Evolutionary conservation across 2,113 vertebrate species (phyloP).

Genomic region (Pedionomus torquatus): DNA sequence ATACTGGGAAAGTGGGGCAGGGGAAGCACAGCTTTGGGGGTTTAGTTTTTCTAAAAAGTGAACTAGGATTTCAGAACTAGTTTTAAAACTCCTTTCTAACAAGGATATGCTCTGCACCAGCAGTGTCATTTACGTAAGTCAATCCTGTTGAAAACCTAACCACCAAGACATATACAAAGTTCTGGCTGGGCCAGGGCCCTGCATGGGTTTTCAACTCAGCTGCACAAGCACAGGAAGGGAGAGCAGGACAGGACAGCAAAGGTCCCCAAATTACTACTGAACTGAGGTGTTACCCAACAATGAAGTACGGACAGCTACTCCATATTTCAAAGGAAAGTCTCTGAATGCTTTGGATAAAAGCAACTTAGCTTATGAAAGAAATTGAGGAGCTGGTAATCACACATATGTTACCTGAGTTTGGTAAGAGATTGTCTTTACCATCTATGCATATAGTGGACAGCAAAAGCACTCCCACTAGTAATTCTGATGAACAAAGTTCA

Average conservation of each 20-base stretch:
- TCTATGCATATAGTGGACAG: neutral
- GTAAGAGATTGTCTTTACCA: neutral
- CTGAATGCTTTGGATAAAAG: neutral
- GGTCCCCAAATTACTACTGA: neutral
- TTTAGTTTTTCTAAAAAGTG: neutral
- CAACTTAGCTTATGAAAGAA: neutral
- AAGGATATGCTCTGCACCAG: neutral
- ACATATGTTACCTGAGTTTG: neutral
- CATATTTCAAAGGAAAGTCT: neutral
- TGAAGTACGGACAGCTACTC: neutral
- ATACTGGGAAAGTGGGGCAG: neutral
- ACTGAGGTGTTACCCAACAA: neutral
- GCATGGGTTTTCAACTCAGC: neutral
- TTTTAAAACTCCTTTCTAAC: neutral
- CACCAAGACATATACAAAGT: neutral
- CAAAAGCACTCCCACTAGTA: neutral
- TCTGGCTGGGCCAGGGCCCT: neutral
- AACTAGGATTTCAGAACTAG: neutral
- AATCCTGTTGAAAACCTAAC: neutral
- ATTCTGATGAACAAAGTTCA: neutral
- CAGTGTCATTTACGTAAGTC: neutral
- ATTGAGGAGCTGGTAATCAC: neutral
- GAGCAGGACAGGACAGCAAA: neutral
- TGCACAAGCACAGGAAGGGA: neutral
- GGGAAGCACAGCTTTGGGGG: neutral